phyloP scores from a whole-genome alignment of 1,140 invertebrate genomes.

The Heterodera schachtii region DNA sequence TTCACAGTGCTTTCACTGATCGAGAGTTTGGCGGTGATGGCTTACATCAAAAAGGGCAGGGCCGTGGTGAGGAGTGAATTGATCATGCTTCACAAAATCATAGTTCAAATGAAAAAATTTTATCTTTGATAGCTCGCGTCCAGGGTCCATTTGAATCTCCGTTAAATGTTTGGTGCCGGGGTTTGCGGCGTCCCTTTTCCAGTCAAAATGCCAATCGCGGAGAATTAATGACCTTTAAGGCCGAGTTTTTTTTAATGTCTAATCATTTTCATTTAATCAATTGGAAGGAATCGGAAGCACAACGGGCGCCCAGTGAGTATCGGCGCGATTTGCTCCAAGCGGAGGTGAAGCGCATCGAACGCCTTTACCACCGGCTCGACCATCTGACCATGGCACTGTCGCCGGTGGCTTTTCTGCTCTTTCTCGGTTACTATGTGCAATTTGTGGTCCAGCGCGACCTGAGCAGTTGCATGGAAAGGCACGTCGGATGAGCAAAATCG shows the following conservation, averaged over 20 bases:
- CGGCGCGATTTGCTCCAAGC: slow-evolving; percentile 43
- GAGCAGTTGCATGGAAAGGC: not conserved
- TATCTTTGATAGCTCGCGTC: no score
- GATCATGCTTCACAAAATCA: no score
- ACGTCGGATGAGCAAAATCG: not conserved
- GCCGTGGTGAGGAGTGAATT: slow-evolving; percentile 54
- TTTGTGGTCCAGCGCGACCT: slow-evolving; percentile 60
- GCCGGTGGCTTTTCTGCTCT: slow-evolving; percentile 59
- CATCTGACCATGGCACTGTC: slow-evolving; percentile 55
- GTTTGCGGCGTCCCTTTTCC: no score
- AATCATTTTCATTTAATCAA: not conserved
- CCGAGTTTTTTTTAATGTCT: no score
- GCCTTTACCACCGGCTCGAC: slow-evolving; percentile 59
- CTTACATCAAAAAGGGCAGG: slow-evolving; percentile 60
- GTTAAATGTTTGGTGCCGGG: no score
- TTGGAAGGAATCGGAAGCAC: slow-evolving; percentile 55
- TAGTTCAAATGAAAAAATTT: no score
- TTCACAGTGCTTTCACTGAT: slow-evolving; percentile 61
- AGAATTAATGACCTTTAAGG: no score
- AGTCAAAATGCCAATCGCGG: no score
- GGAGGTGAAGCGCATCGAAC: slow-evolving; percentile 47
- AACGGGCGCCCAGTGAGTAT: slow-evolving; percentile 61
- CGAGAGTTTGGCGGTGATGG: slow-evolving; percentile 57
- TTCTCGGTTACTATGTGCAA: slow-evolving; percentile 60
- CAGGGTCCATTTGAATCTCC: no score